phyloP scores from a whole-genome alignment of 2,113 vertebrate genomes.

The Addax nasomaculatus region DNA sequence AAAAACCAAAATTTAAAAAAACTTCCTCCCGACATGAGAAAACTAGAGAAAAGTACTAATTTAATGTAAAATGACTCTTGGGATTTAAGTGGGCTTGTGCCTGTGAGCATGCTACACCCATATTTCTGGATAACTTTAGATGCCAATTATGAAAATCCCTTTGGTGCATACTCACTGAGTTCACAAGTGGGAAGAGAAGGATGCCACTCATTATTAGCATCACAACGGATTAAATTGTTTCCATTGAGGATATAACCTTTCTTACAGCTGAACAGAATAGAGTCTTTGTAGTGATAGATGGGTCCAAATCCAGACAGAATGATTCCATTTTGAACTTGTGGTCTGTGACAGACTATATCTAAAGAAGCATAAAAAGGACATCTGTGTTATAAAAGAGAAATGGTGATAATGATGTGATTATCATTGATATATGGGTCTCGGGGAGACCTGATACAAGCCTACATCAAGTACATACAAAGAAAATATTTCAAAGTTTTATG shows the following conservation, averaged over 20 bases:
- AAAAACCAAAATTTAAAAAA: not conserved
- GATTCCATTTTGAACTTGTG: not conserved
- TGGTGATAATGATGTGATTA: accelerated
- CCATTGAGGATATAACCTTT: not conserved
- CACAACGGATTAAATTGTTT: not conserved
- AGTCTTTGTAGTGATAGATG: not conserved
- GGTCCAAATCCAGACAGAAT: slow-evolving; percentile 1
- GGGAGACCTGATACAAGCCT: not conserved
- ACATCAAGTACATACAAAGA: not conserved
- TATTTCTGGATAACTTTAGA: not conserved
- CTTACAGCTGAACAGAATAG: slow-evolving; percentile 45
- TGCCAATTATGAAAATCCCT: not conserved
- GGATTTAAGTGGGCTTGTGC: not conserved
- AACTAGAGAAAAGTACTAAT: not conserved
- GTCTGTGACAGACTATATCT: slow-evolving; percentile 64
- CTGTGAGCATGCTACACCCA: not conserved
- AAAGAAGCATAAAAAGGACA: not conserved
- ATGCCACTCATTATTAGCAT: slow-evolving; percentile 38
- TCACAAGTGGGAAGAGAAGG: slow-evolving; percentile 52
- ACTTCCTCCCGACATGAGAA: not conserved
- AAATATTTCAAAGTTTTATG: not conserved
- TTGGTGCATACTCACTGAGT: slow-evolving; percentile 28
- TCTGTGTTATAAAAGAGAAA: not conserved
- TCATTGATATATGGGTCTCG: not conserved
- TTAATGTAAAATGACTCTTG: not conserved